A percentile compares a stretch with the other conserved stretches of the same genome.
phyloP scores from a whole-genome alignment of 2,113 vertebrate species.

The Malurus elegans region DNA sequence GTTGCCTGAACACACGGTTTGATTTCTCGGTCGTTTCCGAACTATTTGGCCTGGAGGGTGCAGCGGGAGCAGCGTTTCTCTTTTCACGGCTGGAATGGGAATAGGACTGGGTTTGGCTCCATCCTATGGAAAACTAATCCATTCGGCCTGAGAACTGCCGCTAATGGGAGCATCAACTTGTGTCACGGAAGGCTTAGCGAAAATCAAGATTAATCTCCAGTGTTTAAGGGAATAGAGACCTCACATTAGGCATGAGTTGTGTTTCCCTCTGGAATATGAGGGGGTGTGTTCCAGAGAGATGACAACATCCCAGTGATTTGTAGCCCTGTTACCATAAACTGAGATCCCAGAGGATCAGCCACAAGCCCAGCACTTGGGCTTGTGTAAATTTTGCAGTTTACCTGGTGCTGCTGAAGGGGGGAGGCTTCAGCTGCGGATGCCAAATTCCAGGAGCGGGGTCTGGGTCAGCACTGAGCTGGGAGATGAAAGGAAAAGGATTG shows the following conservation, averaged over 20 bases:
- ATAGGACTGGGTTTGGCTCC: neutral
- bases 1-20: neutral
- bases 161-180: neutral
- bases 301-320: neutral
- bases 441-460: neutral
- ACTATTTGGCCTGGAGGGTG: neutral
- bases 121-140: neutral
- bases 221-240: constrained; percentile 8
- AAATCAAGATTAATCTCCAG: constrained; percentile 10
- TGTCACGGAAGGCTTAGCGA: neutral
- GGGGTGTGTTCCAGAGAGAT: neutral
- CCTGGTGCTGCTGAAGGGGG: neutral
- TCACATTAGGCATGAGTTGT: neutral
- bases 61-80: neutral
- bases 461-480: neutral
- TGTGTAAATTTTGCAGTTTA: neutral
- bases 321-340: neutral
- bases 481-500: neutral
- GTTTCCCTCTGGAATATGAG: neutral
- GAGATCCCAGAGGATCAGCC: neutral
- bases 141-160: neutral
- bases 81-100: neutral
- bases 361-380: neutral
- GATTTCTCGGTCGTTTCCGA: neutral
- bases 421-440: neutral